Percentiles rank a stretch among this genome's conserved stretches.
phyloP scores from a whole-genome alignment of 2,113 vertebrate species.

The Embiotoca jacksoni region DNA sequence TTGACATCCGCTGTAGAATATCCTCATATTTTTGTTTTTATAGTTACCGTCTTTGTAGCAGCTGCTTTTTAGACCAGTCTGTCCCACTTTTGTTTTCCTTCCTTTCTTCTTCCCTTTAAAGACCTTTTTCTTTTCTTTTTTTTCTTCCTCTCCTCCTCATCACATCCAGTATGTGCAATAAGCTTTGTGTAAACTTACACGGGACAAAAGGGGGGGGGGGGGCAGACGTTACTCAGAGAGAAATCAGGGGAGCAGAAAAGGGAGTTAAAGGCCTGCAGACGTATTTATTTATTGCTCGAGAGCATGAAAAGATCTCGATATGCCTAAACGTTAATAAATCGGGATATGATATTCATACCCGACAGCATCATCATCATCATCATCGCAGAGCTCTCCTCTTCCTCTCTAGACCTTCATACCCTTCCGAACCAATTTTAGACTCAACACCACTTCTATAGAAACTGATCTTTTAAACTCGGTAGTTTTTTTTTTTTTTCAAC shows the following conservation, averaged over 20 bases:
- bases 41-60: neutral
- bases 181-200: constrained; percentile 53
- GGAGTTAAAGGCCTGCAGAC: constrained; percentile 50
- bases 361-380: no score
- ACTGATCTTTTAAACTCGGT: no score
- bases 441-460: no score
- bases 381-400: no score
- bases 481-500: no score
- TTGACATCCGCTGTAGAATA: neutral
- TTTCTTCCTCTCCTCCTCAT: constrained; percentile 1
- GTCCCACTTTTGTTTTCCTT: constrained; percentile 16
- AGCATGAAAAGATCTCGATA: no score
- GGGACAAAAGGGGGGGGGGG: constrained; percentile 11
- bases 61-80: neutral
- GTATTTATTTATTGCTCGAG: no score
- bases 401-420: no score
- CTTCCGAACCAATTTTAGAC: no score
- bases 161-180: constrained; percentile 28
- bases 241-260: constrained; percentile 33
- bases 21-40: neutral
- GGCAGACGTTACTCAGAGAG: neutral
- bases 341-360: no score
- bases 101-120: neutral
- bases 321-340: no score
- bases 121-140: neutral